Evolutionary conservation across 2,113 vertebrate genomes (phyloP).

Genomic region (Phyllostomus discolor): DNA sequence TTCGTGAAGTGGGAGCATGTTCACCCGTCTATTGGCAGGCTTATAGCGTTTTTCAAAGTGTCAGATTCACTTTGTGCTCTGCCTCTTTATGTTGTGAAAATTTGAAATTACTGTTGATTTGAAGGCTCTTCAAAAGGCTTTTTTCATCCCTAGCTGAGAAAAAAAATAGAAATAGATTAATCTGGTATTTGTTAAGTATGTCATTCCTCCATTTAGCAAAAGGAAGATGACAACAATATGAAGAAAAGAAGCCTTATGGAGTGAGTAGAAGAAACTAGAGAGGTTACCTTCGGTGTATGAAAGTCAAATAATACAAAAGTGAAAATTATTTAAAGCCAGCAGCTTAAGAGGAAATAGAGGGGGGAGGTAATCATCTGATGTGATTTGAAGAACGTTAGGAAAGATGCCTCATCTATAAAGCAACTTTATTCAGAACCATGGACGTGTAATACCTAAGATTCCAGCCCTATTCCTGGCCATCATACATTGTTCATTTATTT

Average conservation of each 20-base stretch:
- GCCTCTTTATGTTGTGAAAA: slow-evolving; percentile 61
- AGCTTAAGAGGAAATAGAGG: neutral
- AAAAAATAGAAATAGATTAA: slow-evolving; percentile 47
- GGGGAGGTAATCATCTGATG: neutral
- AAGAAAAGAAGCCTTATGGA: slow-evolving; percentile 8
- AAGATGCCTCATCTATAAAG: neutral
- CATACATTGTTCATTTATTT: neutral
- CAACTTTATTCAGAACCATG: neutral
- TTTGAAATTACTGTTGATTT: slow-evolving; percentile 63
- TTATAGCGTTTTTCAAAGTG: slow-evolving; percentile 54
- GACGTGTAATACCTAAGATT: neutral
- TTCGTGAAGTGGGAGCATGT: slow-evolving; percentile 41
- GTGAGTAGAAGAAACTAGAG: neutral
- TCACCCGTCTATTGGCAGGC: slow-evolving; percentile 37
- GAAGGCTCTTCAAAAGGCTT: slow-evolving; percentile 56
- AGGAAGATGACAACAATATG: slow-evolving; percentile 13
- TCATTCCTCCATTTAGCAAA: slow-evolving; percentile 26
- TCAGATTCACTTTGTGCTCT: slow-evolving; percentile 56
- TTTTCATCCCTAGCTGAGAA: slow-evolving; percentile 53
- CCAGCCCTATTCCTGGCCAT: neutral
- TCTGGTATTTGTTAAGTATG: slow-evolving; percentile 45
- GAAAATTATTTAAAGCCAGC: neutral
- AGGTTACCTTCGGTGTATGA: neutral
- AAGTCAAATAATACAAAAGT: neutral
- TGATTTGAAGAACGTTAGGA: neutral